These are phyloP conservation scores for Penaeus japonicus DNA, from an alignment of 1,140 invertebrate genomes.

Conservation along the genomic window DNA sequence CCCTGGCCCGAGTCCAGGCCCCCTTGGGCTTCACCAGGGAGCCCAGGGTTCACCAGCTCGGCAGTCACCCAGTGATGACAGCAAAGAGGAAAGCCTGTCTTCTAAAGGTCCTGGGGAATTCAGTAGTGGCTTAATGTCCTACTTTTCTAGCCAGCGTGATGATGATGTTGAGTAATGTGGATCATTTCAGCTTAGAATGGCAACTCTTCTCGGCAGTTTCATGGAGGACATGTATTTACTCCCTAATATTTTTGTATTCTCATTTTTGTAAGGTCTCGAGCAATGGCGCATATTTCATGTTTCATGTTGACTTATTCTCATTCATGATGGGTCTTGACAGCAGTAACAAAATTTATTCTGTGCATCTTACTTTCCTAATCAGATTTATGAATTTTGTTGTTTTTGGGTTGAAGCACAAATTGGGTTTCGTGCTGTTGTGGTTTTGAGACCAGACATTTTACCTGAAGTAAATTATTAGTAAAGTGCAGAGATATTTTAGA, in stretches of 20 bases:
- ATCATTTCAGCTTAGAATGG: slow-evolving; percentile 17
- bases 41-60: slow-evolving; percentile 45
- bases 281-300: slow-evolving; percentile 16
- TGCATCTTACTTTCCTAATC: slow-evolving; percentile 17
- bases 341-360: slow-evolving; percentile 12
- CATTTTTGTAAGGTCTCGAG: slow-evolving; percentile 54
- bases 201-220: slow-evolving; percentile 38
- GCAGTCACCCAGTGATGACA: slow-evolving; percentile 38
- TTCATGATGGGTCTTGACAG: slow-evolving; percentile 28
- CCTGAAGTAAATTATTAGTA: slow-evolving; percentile 50
- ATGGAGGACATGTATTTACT: slow-evolving; percentile 51
- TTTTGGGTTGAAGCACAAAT: slow-evolving; percentile 53
- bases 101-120: slow-evolving; percentile 54
- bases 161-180: slow-evolving; percentile 71
- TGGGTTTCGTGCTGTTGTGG: slow-evolving; percentile 30
- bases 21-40: slow-evolving; percentile 27
- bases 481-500: slow-evolving; percentile 57
- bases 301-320: slow-evolving; percentile 42
- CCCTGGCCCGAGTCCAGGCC: slow-evolving; percentile 41
- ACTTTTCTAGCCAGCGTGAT: slow-evolving; percentile 84
- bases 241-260: slow-evolving; percentile 57
- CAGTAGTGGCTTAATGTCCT: slow-evolving; percentile 79
- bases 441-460: slow-evolving; percentile 47
- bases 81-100: slow-evolving; percentile 34
- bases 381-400: slow-evolving; percentile 18